Evolutionary conservation across 2,113 vertebrate genomes (phyloP).

Genomic region (Austrofundulus limnaeus): DNA sequence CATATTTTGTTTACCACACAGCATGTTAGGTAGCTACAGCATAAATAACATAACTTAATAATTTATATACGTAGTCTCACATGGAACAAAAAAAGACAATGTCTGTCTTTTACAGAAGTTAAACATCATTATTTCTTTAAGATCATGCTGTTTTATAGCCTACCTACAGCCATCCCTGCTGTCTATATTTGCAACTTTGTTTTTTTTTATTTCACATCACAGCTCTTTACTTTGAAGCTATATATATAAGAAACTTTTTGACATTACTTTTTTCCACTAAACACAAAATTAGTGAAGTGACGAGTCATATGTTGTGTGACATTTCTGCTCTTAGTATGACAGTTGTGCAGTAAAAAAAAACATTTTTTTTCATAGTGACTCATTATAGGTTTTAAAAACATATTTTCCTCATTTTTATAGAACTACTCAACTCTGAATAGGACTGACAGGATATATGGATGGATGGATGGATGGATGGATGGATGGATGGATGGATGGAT

Average conservation of each 20-base stretch:
- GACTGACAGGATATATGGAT: too few species aligned
- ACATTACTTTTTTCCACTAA: too few species aligned
- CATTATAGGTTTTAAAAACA: too few species aligned
- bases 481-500: too few species aligned
- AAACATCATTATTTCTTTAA: constrained; percentile 4
- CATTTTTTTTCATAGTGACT: too few species aligned
- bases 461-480: too few species aligned
- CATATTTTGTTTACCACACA: constrained; percentile 5
- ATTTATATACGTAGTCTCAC: constrained; percentile 22
- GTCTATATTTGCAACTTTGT: neutral
- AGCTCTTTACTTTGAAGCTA: neutral
- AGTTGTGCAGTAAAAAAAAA: too few species aligned
- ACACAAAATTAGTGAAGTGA: too few species aligned
- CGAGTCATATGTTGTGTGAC: too few species aligned
- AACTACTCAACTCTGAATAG: too few species aligned
- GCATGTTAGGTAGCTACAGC: constrained; percentile 9
- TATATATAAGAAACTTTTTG: neutral
- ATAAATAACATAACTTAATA: constrained; percentile 28
- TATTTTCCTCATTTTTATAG: too few species aligned
- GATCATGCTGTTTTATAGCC: neutral
- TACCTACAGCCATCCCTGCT: neutral
- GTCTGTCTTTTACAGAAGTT: constrained; percentile 4
- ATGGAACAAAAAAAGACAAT: neutral
- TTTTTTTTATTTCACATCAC: neutral
- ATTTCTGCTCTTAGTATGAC: too few species aligned